Percentiles rank a stretch among this genome's conserved stretches.
phyloP scores from a whole-genome alignment of 2,113 vertebrate species.

The Zosterops japonicus region DNA sequence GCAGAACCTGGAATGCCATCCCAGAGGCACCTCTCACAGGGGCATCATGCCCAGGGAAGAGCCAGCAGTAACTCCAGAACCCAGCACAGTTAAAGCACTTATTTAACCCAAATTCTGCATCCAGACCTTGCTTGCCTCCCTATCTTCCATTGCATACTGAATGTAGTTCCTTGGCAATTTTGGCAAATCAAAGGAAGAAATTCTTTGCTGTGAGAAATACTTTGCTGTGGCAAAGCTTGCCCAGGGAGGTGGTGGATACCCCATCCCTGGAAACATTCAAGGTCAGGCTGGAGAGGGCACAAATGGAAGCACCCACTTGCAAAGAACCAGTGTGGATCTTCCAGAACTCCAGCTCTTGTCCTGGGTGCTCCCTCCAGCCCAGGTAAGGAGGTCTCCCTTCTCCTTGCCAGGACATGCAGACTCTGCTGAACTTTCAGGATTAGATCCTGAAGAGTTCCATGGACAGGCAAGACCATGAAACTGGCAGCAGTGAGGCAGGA shows the following conservation, averaged over 20 bases:
- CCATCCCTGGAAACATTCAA: neutral
- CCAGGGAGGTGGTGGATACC: neutral
- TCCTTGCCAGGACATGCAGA: neutral
- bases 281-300: neutral
- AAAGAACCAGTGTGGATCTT: neutral
- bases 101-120: neutral
- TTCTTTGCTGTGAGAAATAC: neutral
- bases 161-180: fast-evolving
- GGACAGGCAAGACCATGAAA: neutral
- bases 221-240: neutral
- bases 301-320: neutral
- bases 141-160: neutral
- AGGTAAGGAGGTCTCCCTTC: neutral
- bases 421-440: neutral
- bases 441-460: neutral
- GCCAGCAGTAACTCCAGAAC: neutral
- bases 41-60: neutral
- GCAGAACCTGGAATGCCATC: neutral
- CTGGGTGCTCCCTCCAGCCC: neutral
- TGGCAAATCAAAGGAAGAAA: neutral
- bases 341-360: neutral
- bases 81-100: neutral
- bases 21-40: neutral
- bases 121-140: neutral
- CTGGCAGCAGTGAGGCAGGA: neutral